Evolutionary conservation across 2,888 invertebrate genomes (phyloP).

Genomic region (Pseudolycoriella hygida): DNA sequence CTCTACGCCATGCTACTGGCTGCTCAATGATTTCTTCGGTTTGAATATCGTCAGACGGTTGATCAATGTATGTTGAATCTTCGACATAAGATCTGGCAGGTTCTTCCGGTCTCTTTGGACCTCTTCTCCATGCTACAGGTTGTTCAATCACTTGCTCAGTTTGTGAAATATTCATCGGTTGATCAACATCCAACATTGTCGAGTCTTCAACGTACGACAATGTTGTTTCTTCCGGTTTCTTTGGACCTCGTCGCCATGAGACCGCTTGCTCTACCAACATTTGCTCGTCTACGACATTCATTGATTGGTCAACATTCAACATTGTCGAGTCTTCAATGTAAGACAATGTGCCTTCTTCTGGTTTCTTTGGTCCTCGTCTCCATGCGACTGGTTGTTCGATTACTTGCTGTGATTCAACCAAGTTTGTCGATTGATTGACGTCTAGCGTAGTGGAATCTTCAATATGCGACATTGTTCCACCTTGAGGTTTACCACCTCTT

Average conservation of each 20-base stretch:
- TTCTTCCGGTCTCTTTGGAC: constrained; percentile 13
- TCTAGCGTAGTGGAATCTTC: constrained; percentile 9
- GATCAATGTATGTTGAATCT: constrained; percentile 18
- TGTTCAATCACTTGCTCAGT: constrained; percentile 11
- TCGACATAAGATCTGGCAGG: constrained; percentile 9
- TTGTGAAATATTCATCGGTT: constrained; percentile 9
- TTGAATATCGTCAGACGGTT: constrained; percentile 8
- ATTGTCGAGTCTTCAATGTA: constrained; percentile 24
- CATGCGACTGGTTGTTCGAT: constrained; percentile 11
- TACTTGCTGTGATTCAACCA: constrained; percentile 14
- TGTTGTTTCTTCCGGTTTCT: constrained; percentile 6
- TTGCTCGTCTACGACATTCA: constrained; percentile 14
- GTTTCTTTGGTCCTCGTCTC: constrained; percentile 11
- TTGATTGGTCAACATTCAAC: constrained; percentile 24
- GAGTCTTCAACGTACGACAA: constrained; percentile 7
- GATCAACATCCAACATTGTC: constrained; percentile 10
- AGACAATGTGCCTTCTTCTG: constrained; percentile 15
- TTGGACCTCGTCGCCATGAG: constrained; percentile 8
- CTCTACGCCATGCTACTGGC: constrained; percentile 10
- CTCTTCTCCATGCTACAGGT: constrained; percentile 11
- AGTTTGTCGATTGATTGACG: constrained; percentile 11
- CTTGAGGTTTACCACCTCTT: constrained; percentile 5
- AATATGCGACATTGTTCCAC: constrained; percentile 5
- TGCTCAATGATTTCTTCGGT: constrained; percentile 10
- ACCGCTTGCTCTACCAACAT: constrained; percentile 14